These are phyloP conservation scores for Halisarca cf. caerulea DNA, from an alignment of 37 sponge, comb jelly and placozoan species.

Conservation along the genomic window DNA sequence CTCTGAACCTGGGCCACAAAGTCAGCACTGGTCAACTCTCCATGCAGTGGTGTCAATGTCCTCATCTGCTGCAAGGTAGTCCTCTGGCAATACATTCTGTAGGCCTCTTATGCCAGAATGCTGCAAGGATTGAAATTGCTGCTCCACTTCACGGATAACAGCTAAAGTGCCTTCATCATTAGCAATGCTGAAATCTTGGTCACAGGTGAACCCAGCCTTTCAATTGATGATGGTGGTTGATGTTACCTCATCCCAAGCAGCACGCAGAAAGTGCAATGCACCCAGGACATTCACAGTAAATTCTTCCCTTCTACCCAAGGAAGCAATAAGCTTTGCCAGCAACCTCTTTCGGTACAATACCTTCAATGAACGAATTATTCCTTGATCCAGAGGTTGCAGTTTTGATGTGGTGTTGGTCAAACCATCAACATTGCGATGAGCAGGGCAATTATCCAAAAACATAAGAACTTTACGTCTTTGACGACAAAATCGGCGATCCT, in stretches of 20 bases:
- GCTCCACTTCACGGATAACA: too few relatives aligned
- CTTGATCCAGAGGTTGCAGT: slow-evolving; percentile 8
- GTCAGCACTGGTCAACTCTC: slow-evolving; percentile 18
- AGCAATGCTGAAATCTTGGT: too few relatives aligned
- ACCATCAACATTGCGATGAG: not conserved
- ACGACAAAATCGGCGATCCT: not conserved
- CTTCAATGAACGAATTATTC: not conserved
- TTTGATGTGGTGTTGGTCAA: slow-evolving; percentile 1
- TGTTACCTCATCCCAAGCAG: not conserved
- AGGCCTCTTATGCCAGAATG: too few relatives aligned
- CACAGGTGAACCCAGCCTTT: too few relatives aligned
- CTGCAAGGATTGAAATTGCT: too few relatives aligned
- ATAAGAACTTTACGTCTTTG: not conserved
- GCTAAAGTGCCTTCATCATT: too few relatives aligned
- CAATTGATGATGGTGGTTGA: too few relatives aligned
- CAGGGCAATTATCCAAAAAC: not conserved
- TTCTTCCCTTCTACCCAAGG: not conserved
- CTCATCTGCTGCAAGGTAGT: not conserved
- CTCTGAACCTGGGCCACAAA: slow-evolving; percentile 4
- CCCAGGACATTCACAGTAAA: not conserved
- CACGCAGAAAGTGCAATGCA: not conserved
- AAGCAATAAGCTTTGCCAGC: not conserved
- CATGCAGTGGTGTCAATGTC: not conserved
- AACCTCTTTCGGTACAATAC: not conserved
- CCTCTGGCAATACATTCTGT: too few relatives aligned